Percentiles rank a stretch among this genome's conserved stretches.
Evolutionary conservation across 2,113 vertebrate species (phyloP).

Genomic region (Ophthalmolycus amberensis): DNA sequence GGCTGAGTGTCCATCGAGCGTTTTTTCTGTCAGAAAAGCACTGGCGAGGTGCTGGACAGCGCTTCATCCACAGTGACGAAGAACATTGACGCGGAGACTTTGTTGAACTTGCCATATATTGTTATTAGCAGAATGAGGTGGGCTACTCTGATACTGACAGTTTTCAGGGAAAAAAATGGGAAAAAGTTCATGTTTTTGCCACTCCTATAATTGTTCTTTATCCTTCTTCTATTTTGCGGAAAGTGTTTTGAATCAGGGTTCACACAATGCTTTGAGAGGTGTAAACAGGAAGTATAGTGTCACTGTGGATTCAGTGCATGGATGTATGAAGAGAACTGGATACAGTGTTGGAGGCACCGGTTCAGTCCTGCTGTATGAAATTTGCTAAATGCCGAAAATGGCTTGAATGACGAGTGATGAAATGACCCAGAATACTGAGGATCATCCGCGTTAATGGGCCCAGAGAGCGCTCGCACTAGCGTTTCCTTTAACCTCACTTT

Average conservation of each 20-base stretch:
- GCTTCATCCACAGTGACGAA: too few species aligned
- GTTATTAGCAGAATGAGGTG: not conserved
- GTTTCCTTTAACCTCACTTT: not conserved
- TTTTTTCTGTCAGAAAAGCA: too few species aligned
- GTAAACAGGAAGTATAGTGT: not conserved
- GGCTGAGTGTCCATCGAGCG: too few species aligned
- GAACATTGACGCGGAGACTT: not conserved
- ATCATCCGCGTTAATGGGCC: not conserved
- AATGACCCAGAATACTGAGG: not conserved
- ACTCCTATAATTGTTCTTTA: not conserved
- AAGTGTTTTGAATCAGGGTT: not conserved
- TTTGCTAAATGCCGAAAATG: not conserved
- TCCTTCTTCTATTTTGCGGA: not conserved
- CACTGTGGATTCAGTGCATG: not conserved
- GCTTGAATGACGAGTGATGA: not conserved
- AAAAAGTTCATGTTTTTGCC: not conserved
- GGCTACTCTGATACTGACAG: not conserved
- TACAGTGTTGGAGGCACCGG: not conserved
- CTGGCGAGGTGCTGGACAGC: too few species aligned
- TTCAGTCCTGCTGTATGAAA: too few species aligned
- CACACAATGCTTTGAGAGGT: not conserved
- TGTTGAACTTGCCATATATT: not conserved
- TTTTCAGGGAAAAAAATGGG: not conserved
- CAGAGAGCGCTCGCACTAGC: too few species aligned
- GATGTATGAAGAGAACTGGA: not conserved